Evolutionary conservation across 2,888 invertebrate genomes (phyloP), one percentile per base, ranked within the genome.

Genomic region (Rhyacophila evoluta): DNA sequence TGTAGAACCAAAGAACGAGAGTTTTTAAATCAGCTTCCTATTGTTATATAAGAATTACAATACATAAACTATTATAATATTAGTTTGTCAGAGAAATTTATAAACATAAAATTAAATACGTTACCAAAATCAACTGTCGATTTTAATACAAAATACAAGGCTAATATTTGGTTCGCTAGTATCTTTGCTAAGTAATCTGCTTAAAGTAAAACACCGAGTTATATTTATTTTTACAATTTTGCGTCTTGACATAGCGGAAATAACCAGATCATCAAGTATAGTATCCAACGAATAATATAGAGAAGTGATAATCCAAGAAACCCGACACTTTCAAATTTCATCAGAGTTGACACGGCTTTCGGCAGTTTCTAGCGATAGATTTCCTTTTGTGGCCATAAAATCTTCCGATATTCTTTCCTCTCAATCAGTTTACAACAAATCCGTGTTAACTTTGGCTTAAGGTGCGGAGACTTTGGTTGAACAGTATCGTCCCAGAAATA

Each of bases 321-420:
- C 15, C 55, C 55, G 55, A 55, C 55, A 55, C 15, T 55, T 55
- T 25, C 25, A 55, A 55, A 55, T 55, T 55, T 55, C 55, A 55
- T 55, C 55, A 55, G 55, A 55, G 55, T 55, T 55, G 55, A 29
- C 33, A 29, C 28, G 29, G 11, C 15, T 29, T 69, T 33, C 29
- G 28, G 69, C 69, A 33, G 29, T 33, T 69, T 69, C 69, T 28
- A 69, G n/a, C 28, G 29, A 69, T 55, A 55, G 55, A 55, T 55
- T 55, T 19, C 55, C 25, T 55, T 55, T 55, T 55, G 55, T 8
- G 69, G 15, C 29, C 69, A 33, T 69, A 69, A 69, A 69, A 69
- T 33, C 69, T 28, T 28, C 28, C 29, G 33, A 69, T 69, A 28
- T 69, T 33, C 69, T 69, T 33, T 15, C 28, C 33, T 29, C 69